Conservation (phyloP, 1,140 invertebrate genomes). For the Pseudachorutes palmiensis region DNA sequence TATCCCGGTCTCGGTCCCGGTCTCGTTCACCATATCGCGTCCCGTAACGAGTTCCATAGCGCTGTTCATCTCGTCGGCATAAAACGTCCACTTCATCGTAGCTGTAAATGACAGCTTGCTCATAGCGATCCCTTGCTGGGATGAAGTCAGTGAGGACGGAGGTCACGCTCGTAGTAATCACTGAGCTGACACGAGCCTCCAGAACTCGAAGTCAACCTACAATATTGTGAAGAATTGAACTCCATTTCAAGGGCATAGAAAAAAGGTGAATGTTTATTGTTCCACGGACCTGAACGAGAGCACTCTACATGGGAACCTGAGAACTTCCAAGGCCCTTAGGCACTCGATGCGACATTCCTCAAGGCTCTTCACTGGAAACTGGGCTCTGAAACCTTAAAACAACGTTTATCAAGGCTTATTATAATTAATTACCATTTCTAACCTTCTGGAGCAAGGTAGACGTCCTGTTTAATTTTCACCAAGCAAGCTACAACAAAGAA, state of each 20-base stretch:
- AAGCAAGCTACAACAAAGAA: constrained; percentile 30
- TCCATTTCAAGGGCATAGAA: no score
- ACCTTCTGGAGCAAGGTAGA: constrained; percentile 24
- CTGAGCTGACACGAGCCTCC: constrained; percentile 35
- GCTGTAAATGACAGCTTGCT: constrained; percentile 23
- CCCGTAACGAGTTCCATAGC: constrained; percentile 9
- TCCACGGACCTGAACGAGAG: constrained; percentile 27
- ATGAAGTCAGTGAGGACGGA: constrained; percentile 22
- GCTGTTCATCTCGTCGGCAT: constrained; percentile 16
- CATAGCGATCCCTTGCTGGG: constrained; percentile 30
- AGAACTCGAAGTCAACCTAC: constrained; percentile 26
- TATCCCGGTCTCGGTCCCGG: not conserved
- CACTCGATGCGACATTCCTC: constrained; percentile 37
- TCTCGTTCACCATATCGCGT: no score
- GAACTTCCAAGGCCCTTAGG: constrained; percentile 30
- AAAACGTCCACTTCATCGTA: constrained; percentile 27
- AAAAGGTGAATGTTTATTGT: constrained; percentile 6
- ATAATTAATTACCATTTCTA: not conserved
- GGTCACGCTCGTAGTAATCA: constrained; percentile 21
- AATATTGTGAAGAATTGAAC: constrained; percentile 15
- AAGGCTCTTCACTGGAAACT: constrained; percentile 34
- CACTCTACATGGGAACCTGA: constrained; percentile 30
- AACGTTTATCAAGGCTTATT: not conserved
- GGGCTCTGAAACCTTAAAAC: constrained; percentile 20
- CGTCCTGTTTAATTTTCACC: constrained; percentile 24